These are phyloP conservation scores for Sipha flava DNA, from an alignment of 1,140 invertebrate genomes.

Conservation along the genomic window DNA sequence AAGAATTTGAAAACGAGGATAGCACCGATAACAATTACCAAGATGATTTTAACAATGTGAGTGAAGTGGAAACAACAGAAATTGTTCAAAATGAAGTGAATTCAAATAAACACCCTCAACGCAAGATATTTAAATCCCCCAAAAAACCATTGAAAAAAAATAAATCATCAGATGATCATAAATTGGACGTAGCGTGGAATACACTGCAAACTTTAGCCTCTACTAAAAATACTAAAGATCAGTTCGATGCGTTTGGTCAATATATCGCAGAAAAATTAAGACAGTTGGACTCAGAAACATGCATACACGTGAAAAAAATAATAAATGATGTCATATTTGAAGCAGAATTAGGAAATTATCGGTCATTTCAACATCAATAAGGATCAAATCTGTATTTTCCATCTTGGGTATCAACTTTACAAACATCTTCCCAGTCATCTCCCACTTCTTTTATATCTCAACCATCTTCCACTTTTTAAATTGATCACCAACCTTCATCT, in stretches of 20 bases:
- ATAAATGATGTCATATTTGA: background rate
- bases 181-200: background rate
- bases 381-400: background rate
- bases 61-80: background rate
- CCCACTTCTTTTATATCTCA: background rate
- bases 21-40: background rate
- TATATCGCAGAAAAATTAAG: background rate
- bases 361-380: background rate
- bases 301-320: background rate
- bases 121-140: background rate
- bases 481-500: too few species aligned
- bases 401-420: background rate
- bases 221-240: background rate
- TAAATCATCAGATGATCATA: background rate
- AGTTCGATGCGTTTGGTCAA: background rate
- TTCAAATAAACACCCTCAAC: background rate
- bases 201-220: background rate
- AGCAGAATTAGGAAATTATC: background rate
- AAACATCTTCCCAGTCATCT: background rate
- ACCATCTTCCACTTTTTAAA: background rate
- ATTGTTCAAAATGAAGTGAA: background rate
- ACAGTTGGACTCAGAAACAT: background rate
- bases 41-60: background rate
- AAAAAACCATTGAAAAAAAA: background rate
- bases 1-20: background rate